Conservation (phyloP, 2,888 invertebrate genomes). For the Dromius quadrimaculatus region DNA sequence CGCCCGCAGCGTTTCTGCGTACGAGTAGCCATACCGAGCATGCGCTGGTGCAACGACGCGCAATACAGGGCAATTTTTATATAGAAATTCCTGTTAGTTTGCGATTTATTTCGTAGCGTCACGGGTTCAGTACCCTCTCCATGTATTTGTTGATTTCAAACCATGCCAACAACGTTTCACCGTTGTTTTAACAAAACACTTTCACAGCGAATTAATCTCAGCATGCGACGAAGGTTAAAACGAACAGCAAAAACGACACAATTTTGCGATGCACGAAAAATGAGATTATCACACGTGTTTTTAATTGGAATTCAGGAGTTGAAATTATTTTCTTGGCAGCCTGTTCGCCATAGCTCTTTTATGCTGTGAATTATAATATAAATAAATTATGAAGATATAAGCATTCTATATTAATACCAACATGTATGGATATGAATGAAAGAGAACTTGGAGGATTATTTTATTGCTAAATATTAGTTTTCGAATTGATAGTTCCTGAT, state of each 20-base stretch:
- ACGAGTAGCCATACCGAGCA: not conserved
- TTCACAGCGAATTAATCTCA: slow-evolving; percentile 44
- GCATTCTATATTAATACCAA: too few species aligned
- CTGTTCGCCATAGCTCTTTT: not conserved
- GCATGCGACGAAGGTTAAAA: slow-evolving; percentile 34
- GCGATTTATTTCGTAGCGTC: slow-evolving; percentile 43
- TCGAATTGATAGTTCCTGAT: too few species aligned
- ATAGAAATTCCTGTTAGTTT: slow-evolving; percentile 46
- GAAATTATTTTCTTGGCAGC: slow-evolving; percentile 16
- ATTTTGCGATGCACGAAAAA: slow-evolving; percentile 26
- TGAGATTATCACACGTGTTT: slow-evolving; percentile 37
- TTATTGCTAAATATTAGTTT: too few species aligned
- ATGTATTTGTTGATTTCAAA: slow-evolving; percentile 46
- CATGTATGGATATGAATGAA: too few species aligned
- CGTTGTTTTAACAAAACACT: slow-evolving; percentile 47
- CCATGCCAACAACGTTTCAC: slow-evolving; percentile 44
- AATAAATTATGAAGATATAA: too few species aligned
- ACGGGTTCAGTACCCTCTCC: slow-evolving; percentile 43
- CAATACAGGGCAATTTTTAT: slow-evolving; percentile 42
- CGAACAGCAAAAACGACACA: slow-evolving; percentile 12
- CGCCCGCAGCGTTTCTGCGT: slow-evolving; percentile 26
- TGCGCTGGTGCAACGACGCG: slow-evolving; percentile 11
- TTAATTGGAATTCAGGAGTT: slow-evolving; percentile 22
- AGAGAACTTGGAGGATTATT: too few species aligned
- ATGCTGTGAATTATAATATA: too few species aligned